Conservation (phyloP, 2,888 invertebrate genomes). For the Troides helena region DNA sequence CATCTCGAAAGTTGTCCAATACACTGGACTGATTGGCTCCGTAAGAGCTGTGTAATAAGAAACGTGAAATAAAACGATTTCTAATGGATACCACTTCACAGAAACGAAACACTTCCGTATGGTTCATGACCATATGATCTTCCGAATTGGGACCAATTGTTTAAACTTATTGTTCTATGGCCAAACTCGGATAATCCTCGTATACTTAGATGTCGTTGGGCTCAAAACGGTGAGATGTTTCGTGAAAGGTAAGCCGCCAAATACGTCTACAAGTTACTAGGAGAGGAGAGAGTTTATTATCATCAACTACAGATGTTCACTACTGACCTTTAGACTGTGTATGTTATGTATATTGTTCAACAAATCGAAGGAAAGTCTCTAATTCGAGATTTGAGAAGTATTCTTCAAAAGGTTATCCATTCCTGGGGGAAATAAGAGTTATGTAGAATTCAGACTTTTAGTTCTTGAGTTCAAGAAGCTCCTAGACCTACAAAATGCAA, state of each 20-base stretch:
- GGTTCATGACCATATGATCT: not conserved
- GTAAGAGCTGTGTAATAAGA: constrained; percentile 9
- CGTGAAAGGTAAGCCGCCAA: constrained; percentile 27
- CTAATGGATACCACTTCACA: constrained; percentile 1
- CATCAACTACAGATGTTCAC: constrained; percentile 8
- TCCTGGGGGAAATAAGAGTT: no score
- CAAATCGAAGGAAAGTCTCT: not conserved
- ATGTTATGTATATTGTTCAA: not conserved
- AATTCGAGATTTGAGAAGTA: no score
- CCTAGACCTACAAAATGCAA: no score
- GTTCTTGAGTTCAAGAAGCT: no score
- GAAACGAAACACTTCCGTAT: constrained; percentile 3
- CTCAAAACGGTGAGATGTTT: constrained; percentile 1
- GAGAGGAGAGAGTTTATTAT: constrained; percentile 23
- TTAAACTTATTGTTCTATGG: constrained; percentile 19
- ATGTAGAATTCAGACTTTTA: no score
- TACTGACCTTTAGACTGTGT: not conserved
- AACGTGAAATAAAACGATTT: constrained; percentile 20
- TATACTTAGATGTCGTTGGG: constrained; percentile 8
- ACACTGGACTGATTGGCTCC: constrained; percentile 25
- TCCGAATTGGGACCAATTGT: constrained; percentile 18
- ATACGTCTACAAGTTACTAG: constrained; percentile 20
- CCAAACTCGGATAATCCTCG: constrained; percentile 26
- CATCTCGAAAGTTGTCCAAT: constrained; percentile 35
- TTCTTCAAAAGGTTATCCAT: no score